Evolutionary conservation across 23 tunicate genomes (phyloP).

Genomic region (Pegea sp.): DNA sequence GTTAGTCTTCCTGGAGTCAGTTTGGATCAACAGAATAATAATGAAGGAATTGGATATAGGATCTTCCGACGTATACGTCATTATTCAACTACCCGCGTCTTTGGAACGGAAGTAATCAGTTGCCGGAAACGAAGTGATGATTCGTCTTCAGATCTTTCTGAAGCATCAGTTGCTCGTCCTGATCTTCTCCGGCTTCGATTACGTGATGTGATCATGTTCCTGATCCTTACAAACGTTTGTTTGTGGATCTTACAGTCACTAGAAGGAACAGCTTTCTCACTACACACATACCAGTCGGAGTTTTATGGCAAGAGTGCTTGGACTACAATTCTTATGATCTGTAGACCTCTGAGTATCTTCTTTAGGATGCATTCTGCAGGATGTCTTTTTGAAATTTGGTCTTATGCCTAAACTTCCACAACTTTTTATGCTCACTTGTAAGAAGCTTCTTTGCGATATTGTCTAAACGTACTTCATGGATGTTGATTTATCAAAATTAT

Average conservation of each 20-base stretch:
- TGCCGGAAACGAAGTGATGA: neutral
- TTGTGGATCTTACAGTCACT: constrained; percentile 53
- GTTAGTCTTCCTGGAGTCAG: too few relatives aligned
- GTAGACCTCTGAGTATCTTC: constrained; percentile 50
- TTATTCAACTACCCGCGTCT: neutral
- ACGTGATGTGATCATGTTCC: constrained; percentile 40
- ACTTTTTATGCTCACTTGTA: too few relatives aligned
- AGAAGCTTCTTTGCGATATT: too few relatives aligned
- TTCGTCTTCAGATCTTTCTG: constrained; percentile 3
- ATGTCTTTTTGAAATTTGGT: constrained; percentile 75
- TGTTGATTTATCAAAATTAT: too few relatives aligned
- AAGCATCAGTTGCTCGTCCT: constrained; percentile 27
- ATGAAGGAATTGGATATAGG: too few relatives aligned
- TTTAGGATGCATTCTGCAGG: constrained; percentile 76
- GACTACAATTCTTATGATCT: constrained; percentile 38
- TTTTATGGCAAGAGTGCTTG: constrained; percentile 35
- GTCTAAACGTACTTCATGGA: too few relatives aligned
- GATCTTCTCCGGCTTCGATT: constrained; percentile 11
- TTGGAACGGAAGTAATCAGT: too few relatives aligned
- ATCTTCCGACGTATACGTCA: neutral
- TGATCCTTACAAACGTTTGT: constrained; percentile 27
- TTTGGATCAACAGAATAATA: too few relatives aligned
- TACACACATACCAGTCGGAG: constrained; percentile 8
- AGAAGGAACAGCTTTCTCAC: constrained; percentile 30
- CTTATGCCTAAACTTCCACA: constrained; percentile 46